Evolutionary conservation across 2,888 invertebrate genomes (phyloP).

Genomic region (Drosophila cognata): DNA sequence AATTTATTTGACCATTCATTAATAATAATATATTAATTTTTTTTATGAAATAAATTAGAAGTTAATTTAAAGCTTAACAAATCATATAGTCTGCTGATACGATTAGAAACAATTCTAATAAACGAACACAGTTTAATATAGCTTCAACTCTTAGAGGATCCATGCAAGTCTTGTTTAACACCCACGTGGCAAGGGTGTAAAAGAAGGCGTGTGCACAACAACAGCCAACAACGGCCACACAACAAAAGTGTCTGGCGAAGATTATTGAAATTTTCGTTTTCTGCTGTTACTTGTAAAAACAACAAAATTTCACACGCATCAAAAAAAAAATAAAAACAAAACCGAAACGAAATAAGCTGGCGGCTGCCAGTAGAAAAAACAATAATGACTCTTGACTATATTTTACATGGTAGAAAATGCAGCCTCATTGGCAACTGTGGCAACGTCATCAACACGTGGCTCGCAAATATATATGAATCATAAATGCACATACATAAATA

Average conservation of each 20-base stretch:
- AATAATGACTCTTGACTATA: conserved; percentile 71
- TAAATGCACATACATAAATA: background rate
- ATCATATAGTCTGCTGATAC: background rate
- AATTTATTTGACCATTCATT: no score
- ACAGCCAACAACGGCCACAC: background rate
- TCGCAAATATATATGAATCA: background rate
- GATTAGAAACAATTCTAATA: background rate
- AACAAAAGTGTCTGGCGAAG: conserved; percentile 9
- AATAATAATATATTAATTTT: background rate
- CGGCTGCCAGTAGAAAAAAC: conserved; percentile 25
- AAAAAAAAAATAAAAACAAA: conserved; percentile 32
- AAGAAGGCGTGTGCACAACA: conserved; percentile 50
- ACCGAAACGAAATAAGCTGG: conserved; percentile 24
- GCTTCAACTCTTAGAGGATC: background rate
- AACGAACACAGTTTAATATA: background rate
- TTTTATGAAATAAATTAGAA: background rate
- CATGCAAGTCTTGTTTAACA: background rate
- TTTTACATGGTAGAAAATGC: conserved; percentile 36
- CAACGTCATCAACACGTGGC: conserved; percentile 75
- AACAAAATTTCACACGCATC: conserved; percentile 62
- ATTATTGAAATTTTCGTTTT: conserved; percentile 11
- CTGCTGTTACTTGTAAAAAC: conserved; percentile 16
- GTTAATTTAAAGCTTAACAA: background rate
- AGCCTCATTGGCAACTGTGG: conserved; percentile 26
- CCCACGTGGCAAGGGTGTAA: background rate